Evolutionary conservation across 2,113 vertebrate species (phyloP).

Genomic region (Callithrix jacchus): DNA sequence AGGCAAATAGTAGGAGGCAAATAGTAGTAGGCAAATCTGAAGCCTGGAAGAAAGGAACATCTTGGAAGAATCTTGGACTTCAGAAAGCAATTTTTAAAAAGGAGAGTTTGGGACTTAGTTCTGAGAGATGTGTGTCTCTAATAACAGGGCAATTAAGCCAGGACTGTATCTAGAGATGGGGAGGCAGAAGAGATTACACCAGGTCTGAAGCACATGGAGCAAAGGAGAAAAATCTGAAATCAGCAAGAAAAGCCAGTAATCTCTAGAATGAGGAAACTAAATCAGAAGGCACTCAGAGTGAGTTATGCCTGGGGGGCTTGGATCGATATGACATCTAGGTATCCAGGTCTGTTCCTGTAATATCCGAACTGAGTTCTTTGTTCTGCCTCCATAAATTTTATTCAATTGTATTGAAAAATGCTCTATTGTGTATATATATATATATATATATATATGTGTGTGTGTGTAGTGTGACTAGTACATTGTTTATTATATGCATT

Average conservation of each 20-base stretch:
- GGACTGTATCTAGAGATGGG: background rate
- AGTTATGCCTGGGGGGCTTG: background rate
- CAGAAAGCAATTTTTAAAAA: background rate
- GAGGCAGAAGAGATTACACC: fast-evolving
- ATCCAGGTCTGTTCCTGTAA: background rate
- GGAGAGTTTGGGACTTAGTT: background rate
- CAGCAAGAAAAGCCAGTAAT: background rate
- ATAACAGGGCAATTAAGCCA: background rate
- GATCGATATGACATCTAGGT: background rate
- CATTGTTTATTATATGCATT: background rate
- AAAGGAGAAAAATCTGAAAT: background rate
- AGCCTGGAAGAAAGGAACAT: background rate
- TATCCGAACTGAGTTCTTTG: background rate
- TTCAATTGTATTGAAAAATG: background rate
- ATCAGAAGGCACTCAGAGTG: background rate
- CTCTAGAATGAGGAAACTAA: background rate
- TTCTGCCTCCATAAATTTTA: background rate
- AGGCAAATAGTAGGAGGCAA: background rate
- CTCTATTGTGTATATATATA: background rate
- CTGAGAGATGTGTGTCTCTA: background rate
- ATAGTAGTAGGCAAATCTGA: background rate
- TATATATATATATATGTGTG: too few relatives aligned
- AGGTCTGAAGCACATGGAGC: background rate
- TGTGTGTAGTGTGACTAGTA: background rate
- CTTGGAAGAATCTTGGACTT: background rate